phyloP scores from a whole-genome alignment of 2,113 vertebrate genomes.

The Anguilla japonica region DNA sequence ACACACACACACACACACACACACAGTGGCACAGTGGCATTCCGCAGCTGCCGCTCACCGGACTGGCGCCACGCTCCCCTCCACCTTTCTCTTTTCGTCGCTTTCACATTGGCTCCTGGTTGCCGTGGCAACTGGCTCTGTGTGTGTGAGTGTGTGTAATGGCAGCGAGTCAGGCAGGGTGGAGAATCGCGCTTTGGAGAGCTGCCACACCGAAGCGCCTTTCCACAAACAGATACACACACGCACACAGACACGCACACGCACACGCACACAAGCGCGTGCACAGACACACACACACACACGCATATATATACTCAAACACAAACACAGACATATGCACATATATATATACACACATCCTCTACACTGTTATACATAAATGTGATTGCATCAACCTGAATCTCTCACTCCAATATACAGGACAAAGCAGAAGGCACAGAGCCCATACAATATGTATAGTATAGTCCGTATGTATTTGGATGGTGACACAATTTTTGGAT shows the following conservation, averaged over 20 bases:
- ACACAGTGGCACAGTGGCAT: conserved; percentile 37
- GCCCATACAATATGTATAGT: background rate
- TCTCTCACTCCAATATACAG: background rate
- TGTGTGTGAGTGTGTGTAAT: conserved; percentile 40
- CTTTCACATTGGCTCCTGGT: conserved; percentile 68
- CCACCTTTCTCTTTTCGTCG: conserved; percentile 52
- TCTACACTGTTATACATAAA: background rate
- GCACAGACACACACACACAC: background rate
- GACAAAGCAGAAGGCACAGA: background rate
- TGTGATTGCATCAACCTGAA: background rate
- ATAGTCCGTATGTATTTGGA: no score
- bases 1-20: background rate
- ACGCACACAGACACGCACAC: conserved; percentile 47
- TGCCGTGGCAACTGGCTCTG: conserved; percentile 69
- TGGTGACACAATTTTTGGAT: no score
- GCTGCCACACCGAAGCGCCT: conserved; percentile 37
- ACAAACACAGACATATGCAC: background rate
- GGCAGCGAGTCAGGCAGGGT: conserved; percentile 55
- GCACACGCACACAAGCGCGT: conserved; percentile 28
- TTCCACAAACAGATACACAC: conserved; percentile 28
- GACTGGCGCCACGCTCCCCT: conserved; percentile 66
- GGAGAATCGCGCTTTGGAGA: conserved; percentile 33
- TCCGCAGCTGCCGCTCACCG: conserved; percentile 60
- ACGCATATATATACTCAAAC: background rate
- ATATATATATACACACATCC: background rate